Base-by-base conservation (phyloP, 2,888 invertebrate species). In the Anorthoa munda region DNA sequence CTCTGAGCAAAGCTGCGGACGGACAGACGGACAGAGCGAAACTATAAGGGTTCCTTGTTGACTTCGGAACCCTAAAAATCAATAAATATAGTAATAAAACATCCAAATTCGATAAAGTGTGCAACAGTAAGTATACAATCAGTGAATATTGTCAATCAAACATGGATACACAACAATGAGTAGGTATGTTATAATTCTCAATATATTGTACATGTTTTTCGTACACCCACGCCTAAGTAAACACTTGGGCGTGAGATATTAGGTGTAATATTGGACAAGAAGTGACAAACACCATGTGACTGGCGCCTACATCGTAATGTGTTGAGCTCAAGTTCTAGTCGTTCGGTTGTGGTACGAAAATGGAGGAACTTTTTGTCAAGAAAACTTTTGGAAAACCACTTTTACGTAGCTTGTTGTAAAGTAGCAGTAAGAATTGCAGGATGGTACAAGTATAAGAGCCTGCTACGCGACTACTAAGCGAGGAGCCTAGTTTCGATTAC, bases 241-340 rank as follows among this genome's bases (percentile, higher is more conserved):
- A 80, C 79, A 79, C 39, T 63, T 45, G 21, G n/a, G 45, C 4
- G n/a, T 80, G 53, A 72, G 13, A 48, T 53, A 70, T 65, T 55
- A 65, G 11, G 31, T 65, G 65, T 55, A 65, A 64, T 77, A 65
- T n/a, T 46, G 45, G 13, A 26, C 73, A 53, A 48, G 39, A 53
- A 50, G 50, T 79, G 64, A 77, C 60, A 79, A 77, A 79, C 65
- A 45, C 45, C 72, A 39, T 31, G 55, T 79, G 64, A 56, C 55
- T 60, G 48, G 18, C 13, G 53, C 48, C 48, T 46, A 13, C 31
- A 21, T 13, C 45, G 53, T 73, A 45, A 66, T 53, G 63, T 53
- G 64, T 74, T 31, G 17, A 26, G 45, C 56, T 66, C 60, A 39
- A 81, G 63, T 59, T 81, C 31, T 13, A 31, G 53, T 18, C n/a